A percentile compares a stretch with the other conserved stretches of the same genome.
Conservation (phyloP, 2,888 invertebrate species). For the Uloborus plumipes region DNA sequence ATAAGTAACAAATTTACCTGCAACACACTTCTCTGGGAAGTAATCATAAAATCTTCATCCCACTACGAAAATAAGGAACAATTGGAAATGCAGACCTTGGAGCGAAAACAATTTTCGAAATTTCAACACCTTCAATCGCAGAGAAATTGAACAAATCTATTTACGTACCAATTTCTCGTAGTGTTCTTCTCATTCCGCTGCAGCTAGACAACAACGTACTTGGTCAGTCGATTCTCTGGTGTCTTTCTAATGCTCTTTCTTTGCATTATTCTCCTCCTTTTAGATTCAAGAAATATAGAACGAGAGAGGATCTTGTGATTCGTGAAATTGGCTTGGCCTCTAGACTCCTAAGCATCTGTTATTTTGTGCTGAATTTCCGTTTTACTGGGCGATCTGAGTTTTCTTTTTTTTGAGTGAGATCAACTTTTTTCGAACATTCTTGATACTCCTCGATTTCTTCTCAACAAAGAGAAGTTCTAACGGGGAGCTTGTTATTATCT, state of each 20-base stretch:
- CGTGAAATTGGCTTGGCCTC: constrained; percentile 39
- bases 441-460: no score
- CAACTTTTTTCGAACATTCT: background rate
- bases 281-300: background rate
- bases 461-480: no score
- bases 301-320: constrained; percentile 9
- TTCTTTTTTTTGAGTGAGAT: no score
- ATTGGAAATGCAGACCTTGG: no score
- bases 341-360: constrained; percentile 17
- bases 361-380: constrained; percentile 4
- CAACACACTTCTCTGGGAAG: no score
- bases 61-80: no score
- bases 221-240: constrained; percentile 17
- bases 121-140: constrained; percentile 10
- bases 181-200: background rate
- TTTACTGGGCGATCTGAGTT: background rate
- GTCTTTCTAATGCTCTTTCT: constrained; percentile 1
- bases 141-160: constrained; percentile 28
- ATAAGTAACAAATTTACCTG: no score
- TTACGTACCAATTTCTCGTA: background rate
- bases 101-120: no score
- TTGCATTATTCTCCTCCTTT: constrained; percentile 15
- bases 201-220: background rate
- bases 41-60: no score
- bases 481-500: no score